Conservation (phyloP, 2,113 vertebrate genomes). For the Alces alces region DNA sequence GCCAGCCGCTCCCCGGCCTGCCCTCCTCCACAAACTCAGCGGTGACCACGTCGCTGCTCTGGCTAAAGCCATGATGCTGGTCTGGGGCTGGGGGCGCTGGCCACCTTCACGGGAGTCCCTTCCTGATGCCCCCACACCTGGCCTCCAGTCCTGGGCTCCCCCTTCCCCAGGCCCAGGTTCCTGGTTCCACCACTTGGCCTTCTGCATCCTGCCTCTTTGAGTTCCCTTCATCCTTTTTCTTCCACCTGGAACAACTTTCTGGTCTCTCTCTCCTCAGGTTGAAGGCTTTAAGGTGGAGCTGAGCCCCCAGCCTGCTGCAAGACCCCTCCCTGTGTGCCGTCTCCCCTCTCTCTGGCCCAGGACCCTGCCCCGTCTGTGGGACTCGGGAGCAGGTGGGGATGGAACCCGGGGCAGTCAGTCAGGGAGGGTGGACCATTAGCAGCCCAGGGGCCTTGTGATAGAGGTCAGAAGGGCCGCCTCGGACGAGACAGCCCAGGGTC, state of each 20-base stretch:
- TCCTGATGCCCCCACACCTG: neutral
- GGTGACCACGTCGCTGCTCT: neutral
- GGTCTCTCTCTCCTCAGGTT: neutral
- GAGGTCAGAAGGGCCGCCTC: neutral
- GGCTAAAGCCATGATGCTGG: neutral
- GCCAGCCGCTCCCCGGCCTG: neutral
- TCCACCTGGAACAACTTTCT: neutral
- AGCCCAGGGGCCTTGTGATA: neutral
- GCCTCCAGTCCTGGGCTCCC: too few species aligned
- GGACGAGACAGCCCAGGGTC: neutral
- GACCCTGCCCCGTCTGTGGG: neutral
- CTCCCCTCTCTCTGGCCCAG: neutral
- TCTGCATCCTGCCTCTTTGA: accelerated
- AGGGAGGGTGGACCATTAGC: neutral
- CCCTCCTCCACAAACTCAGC: neutral
- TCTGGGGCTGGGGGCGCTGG: neutral
- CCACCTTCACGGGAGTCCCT: too few species aligned
- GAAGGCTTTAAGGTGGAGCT: neutral
- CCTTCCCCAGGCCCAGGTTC: neutral
- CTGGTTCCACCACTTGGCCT: accelerated
- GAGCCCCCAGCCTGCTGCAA: accelerated
- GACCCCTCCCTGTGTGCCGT: neutral
- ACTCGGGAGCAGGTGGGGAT: neutral
- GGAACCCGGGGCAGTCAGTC: accelerated
- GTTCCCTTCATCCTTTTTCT: neutral